Evolutionary conservation across 2,113 vertebrate species (phyloP).

Genomic region (Motacilla tschutschensis): DNA sequence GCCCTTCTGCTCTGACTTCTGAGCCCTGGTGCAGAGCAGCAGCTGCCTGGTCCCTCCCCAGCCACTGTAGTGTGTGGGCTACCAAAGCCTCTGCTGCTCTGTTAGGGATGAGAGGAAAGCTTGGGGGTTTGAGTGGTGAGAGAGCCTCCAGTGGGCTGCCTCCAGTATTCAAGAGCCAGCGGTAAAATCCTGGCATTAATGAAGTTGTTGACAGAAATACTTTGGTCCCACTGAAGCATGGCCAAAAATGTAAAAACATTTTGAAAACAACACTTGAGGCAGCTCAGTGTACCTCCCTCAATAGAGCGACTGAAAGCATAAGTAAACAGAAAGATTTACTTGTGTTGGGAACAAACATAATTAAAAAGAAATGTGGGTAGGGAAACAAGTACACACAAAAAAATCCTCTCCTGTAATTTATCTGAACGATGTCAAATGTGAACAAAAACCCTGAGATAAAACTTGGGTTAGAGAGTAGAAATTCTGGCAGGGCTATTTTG

Average conservation of each 20-base stretch:
- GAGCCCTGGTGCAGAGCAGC: background rate
- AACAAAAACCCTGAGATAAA: slow-evolving; percentile 57
- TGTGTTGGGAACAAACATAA: background rate
- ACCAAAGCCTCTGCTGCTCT: background rate
- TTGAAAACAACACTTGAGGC: slow-evolving; percentile 3
- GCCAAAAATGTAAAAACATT: slow-evolving; percentile 17
- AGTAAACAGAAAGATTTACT: slow-evolving; percentile 21
- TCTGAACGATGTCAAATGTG: slow-evolving; percentile 50
- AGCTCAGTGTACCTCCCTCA: background rate
- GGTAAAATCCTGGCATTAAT: background rate
- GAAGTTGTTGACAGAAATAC: slow-evolving; percentile 21
- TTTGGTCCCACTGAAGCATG: background rate
- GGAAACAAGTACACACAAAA: background rate
- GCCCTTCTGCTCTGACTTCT: background rate
- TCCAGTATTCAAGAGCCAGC: background rate
- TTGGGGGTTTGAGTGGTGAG: accelerated
- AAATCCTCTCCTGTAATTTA: slow-evolving; percentile 33
- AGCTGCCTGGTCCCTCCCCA: background rate
- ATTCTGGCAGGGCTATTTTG: slow-evolving; percentile 64
- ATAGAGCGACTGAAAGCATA: background rate
- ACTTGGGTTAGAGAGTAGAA: slow-evolving; percentile 41
- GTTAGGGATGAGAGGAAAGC: background rate
- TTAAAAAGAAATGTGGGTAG: background rate
- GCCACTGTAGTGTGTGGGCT: accelerated
- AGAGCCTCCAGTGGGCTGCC: background rate